These are phyloP conservation scores for Diuraphis noxia DNA, from an alignment of 1,140 invertebrate genomes.

Conservation along the genomic window DNA sequence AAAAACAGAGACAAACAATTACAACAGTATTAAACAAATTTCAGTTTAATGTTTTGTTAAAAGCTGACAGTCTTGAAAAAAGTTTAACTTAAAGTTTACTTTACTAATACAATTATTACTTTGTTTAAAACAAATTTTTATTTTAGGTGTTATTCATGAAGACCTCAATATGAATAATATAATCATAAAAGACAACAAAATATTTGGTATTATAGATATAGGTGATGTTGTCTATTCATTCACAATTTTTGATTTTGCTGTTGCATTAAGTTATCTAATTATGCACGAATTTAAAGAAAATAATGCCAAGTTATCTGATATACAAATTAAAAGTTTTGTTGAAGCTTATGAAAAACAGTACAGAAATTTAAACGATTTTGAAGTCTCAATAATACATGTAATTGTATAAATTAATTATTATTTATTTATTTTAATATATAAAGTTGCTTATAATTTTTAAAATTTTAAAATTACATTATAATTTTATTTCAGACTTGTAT, in stretches of 20 bases:
- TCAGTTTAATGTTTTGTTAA: constrained; percentile 2
- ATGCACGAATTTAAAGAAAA: background rate
- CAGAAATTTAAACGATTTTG: background rate
- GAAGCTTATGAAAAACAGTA: constrained; percentile 39
- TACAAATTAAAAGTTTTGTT: constrained; percentile 21
- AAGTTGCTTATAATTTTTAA: too few species aligned
- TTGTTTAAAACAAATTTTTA: background rate
- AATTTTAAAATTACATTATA: background rate
- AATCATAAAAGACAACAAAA: constrained; percentile 17
- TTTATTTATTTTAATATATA: background rate
- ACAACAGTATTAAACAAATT: constrained; percentile 32
- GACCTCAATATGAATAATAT: constrained; percentile 44
- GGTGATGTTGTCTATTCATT: constrained; percentile 35
- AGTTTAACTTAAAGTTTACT: constrained; percentile 23
- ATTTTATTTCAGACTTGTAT: constrained; percentile 28
- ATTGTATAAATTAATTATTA: constrained; percentile 10
- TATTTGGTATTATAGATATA: constrained; percentile 24
- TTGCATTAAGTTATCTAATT: constrained; percentile 39
- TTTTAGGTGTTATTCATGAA: constrained; percentile 42
- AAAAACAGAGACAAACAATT: constrained; percentile 30
- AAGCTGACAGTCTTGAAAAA: constrained; percentile 1
- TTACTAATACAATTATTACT: background rate
- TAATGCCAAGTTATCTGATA: constrained; percentile 3
- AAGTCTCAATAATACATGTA: constrained; percentile 28
- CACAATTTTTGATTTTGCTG: constrained; percentile 35